phyloP scores from a whole-genome alignment of 2,888 invertebrate species.

The Halictus quadricinctus region DNA sequence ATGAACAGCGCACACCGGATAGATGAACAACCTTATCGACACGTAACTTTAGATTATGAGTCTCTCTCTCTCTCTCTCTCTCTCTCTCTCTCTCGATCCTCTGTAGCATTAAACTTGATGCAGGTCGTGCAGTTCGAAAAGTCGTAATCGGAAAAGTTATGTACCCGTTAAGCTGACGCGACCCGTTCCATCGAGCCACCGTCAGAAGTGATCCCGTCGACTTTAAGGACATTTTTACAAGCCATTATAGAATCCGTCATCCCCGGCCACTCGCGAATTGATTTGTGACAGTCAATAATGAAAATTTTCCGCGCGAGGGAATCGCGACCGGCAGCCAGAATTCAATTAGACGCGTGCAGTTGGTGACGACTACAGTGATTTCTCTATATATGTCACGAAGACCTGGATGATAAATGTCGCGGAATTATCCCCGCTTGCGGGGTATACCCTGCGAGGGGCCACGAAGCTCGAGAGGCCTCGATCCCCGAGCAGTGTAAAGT shows the following conservation, averaged over 20 bases:
- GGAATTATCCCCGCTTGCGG: too few species aligned
- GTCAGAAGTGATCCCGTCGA: conserved; percentile 8
- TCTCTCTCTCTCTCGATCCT: not conserved
- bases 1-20: conserved; percentile 1
- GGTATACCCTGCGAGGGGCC: too few species aligned
- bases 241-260: not conserved
- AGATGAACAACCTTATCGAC: conserved; percentile 17
- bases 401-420: too few species aligned
- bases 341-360: not conserved
- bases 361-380: too few species aligned
- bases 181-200: not conserved
- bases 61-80: not conserved
- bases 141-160: conserved; percentile 46
- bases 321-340: not conserved
- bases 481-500: too few species aligned
- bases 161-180: conserved; percentile 32
- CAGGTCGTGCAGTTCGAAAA: conserved; percentile 21
- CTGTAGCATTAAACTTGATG: conserved; percentile 35
- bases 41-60: conserved; percentile 30
- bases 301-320: not conserved
- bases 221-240: conserved; percentile 10
- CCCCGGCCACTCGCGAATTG: not conserved
- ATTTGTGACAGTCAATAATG: not conserved
- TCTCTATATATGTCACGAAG: too few species aligned
- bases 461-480: too few species aligned